phyloP scores from a whole-genome alignment of 1,140 invertebrate species.

The Colletes latitarsis region DNA sequence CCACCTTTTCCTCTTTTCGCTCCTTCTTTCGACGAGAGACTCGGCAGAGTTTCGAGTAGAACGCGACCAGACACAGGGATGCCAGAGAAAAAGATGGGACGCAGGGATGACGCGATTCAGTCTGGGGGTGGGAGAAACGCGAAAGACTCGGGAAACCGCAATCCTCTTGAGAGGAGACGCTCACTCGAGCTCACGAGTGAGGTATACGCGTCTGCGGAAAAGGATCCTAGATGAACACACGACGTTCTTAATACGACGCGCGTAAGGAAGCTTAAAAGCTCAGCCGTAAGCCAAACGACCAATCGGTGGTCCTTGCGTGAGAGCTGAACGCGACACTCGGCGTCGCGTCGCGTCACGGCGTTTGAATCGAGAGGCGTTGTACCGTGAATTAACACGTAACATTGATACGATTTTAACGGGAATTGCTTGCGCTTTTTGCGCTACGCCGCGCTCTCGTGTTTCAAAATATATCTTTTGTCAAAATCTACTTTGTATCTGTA shows the following conservation, averaged over 20 bases:
- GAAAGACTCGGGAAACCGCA: slow-evolving; percentile 56
- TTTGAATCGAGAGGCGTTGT: neutral
- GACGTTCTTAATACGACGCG: slow-evolving; percentile 56
- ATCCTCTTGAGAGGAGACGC: slow-evolving; percentile 66
- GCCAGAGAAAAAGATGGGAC: neutral
- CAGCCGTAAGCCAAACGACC: slow-evolving; percentile 58
- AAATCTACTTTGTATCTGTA: no score
- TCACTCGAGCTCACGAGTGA: slow-evolving; percentile 47
- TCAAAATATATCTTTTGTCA: neutral
- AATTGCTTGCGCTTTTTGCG: no score
- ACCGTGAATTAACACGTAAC: neutral
- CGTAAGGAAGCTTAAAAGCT: slow-evolving; percentile 66
- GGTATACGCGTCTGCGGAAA: slow-evolving; percentile 49
- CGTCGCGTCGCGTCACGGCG: neutral
- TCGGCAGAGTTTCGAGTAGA: slow-evolving; percentile 49
- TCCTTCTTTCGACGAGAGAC: neutral
- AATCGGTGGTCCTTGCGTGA: slow-evolving; percentile 51
- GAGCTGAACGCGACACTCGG: neutral
- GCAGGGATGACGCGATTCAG: no score
- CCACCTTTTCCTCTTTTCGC: neutral
- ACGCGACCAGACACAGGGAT: slow-evolving; percentile 30
- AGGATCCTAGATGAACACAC: slow-evolving; percentile 58
- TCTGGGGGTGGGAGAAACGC: neutral
- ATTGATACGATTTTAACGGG: slow-evolving; percentile 1
- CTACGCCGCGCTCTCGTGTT: neutral